These are phyloP conservation scores for Chloroceryle inda DNA, from an alignment of 2,797 vertebrate species.

Conservation along the genomic window DNA sequence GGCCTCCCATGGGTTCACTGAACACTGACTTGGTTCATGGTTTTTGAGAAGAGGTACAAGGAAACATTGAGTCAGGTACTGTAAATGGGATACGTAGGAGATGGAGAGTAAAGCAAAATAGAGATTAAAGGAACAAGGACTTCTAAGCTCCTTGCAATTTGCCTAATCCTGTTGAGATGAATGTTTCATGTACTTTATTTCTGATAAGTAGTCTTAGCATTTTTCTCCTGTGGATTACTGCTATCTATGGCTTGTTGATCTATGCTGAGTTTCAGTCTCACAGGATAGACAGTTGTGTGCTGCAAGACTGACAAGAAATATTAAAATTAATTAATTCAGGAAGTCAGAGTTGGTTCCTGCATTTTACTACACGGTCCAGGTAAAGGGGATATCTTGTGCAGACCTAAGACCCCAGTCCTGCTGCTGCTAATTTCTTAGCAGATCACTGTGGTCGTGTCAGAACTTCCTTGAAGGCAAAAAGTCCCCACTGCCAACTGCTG, in stretches of 20 bases:
- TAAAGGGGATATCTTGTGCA: background rate
- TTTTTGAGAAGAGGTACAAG: background rate
- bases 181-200: background rate
- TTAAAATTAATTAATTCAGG: background rate
- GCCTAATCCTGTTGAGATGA: background rate
- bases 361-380: background rate
- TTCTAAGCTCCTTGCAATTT: background rate
- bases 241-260: background rate
- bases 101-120: background rate
- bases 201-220: background rate
- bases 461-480: background rate
- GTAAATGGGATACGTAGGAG: background rate
- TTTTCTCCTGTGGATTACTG: background rate
- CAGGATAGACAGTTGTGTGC: background rate
- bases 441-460: background rate
- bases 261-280: background rate
- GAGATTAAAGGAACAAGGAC: background rate
- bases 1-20: background rate
- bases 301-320: background rate
- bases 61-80: background rate
- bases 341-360: background rate
- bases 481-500: background rate
- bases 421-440: background rate
- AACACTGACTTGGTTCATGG: background rate
- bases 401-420: background rate